phyloP scores from a whole-genome alignment of 2,113 vertebrate genomes.

The Gambusia holbrooki region DNA sequence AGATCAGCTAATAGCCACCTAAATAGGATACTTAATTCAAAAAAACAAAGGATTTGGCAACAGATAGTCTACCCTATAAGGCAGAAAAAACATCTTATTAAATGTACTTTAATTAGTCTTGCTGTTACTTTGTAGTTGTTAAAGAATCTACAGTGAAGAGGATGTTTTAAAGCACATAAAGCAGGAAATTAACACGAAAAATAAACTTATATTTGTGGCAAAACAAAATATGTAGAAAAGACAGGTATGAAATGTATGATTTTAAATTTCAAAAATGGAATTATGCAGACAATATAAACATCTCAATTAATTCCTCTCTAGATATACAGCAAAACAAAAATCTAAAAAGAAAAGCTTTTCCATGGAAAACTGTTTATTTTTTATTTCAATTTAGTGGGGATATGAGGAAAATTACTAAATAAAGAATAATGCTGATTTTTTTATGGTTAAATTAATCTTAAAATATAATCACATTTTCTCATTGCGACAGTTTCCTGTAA shows the following conservation, averaged over 20 bases:
- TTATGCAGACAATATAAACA: conserved; percentile 38
- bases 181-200: conserved; percentile 24
- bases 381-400: neutral
- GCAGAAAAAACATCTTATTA: conserved; percentile 34
- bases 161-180: neutral
- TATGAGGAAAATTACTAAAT: conserved; percentile 4
- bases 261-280: conserved; percentile 22
- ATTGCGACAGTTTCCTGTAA: conserved; percentile 1
- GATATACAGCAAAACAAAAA: neutral
- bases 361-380: neutral
- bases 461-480: conserved; percentile 12
- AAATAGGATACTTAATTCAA: conserved; percentile 10
- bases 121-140: neutral
- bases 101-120: conserved; percentile 23
- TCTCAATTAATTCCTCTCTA: conserved; percentile 1
- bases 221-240: conserved; percentile 37
- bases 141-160: neutral
- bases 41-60: conserved; percentile 70
- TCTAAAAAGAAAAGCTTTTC: neutral
- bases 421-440: conserved; percentile 23
- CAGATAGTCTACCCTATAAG: conserved; percentile 36
- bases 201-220: neutral
- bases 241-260: conserved; percentile 33
- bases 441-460: conserved; percentile 13
- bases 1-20: conserved; percentile 12